Percentiles rank a stretch among this genome's conserved stretches.
Evolutionary conservation across 2,888 invertebrate species (phyloP).

Genomic region (Phytoseiulus persimilis): DNA sequence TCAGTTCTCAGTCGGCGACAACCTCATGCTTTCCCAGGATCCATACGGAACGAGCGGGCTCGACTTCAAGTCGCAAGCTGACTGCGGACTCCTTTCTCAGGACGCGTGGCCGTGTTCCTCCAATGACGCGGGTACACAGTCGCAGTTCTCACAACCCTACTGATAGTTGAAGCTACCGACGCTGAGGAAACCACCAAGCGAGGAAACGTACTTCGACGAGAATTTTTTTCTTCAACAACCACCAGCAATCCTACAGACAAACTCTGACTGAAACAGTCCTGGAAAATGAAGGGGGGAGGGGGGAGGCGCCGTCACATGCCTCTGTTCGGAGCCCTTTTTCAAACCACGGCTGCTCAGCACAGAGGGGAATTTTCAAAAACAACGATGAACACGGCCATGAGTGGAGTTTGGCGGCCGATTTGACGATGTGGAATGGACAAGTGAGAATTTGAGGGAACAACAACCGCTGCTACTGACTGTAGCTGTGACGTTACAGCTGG

Average conservation of each 20-base stretch:
- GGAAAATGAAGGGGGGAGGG: too few relatives aligned
- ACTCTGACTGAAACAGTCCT: background rate
- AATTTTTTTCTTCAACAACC: background rate
- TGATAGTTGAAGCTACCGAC: constrained; percentile 45
- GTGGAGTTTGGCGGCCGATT: background rate
- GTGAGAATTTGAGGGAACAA: background rate
- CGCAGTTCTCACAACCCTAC: constrained; percentile 51
- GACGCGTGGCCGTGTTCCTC: constrained; percentile 55
- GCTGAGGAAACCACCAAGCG: background rate
- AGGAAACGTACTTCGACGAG: background rate
- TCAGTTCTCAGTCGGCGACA: constrained; percentile 56
- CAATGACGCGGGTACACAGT: constrained; percentile 10
- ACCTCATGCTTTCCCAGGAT: constrained; percentile 61
- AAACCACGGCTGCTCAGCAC: background rate
- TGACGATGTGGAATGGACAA: background rate
- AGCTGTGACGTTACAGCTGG: background rate
- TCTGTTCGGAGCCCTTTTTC: background rate
- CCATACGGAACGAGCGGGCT: constrained; percentile 53
- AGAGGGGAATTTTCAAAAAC: background rate
- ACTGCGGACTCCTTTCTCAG: constrained; percentile 77
- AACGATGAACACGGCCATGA: background rate
- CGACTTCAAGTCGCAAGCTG: constrained; percentile 82
- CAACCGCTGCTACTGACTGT: background rate
- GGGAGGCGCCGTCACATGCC: background rate
- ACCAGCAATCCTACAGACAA: background rate